Evolutionary conservation across 2,797 vertebrate genomes (phyloP), one percentile per base, ranked within the genome.

Genomic region (Eospalax fontanierii): DNA sequence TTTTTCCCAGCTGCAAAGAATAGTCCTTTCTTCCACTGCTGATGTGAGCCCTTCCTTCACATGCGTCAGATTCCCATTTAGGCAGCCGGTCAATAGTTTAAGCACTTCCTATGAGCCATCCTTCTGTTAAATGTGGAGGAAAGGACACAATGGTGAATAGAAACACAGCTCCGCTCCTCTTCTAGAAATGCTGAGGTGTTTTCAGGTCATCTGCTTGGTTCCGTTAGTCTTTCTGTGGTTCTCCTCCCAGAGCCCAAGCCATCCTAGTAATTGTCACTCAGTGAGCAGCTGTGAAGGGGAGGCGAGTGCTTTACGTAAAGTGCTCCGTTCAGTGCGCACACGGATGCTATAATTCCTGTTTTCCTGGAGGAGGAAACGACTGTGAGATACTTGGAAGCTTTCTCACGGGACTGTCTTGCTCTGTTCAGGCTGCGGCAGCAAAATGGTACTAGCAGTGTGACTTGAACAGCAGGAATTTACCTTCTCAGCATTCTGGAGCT

Each of bases 1-100:
- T 74, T 68, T 88, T 87, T 79, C n/a, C 66, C 46, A 89, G 21
- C 24, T 33, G 90, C 28, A 43, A 63, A 65, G 33, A 83, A 75
- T 18, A 59, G 61, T 61, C 21, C 38, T 86, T 76, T 88, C 88
- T 88, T 79, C 73, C 18, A 66, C 78, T n/a, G 24, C 30, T 46
- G 35, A 63, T 76, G n/a, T 61, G 68, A 94, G 24, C 70, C 85
- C 30, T 73, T 71, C 71, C 50, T 89, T 79, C 81, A 46, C 63
- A 61, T 7, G 38, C 28, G 33, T 50, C 86, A 71, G 35, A 90
- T 83, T 93, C 70, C 87, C 79, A 40, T 87, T 63, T 3, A 35
- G 46, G 38, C 40, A 57, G 71, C n/a, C 3, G 38, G 33, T 28
- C 68, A n/a, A 65, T 65, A 54, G 24, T 88, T 57, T 50, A 74